Evolutionary conservation across 2,113 vertebrate genomes (phyloP), one percentile per base, ranked within the genome.

Genomic region (Isichthys henryi): DNA sequence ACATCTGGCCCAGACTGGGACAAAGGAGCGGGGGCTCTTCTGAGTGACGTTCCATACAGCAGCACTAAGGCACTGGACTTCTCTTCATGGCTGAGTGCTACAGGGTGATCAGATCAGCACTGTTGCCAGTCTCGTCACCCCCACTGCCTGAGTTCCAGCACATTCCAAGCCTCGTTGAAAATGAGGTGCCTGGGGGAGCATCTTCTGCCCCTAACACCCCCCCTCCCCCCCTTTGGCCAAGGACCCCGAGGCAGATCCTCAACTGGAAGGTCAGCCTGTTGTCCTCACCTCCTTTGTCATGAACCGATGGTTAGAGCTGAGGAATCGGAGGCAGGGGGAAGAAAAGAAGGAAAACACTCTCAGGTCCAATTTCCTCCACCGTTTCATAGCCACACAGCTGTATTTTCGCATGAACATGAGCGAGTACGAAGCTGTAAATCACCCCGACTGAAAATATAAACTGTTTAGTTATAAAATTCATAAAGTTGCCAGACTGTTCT

Each of bases 191-290:
- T 87, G 35, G 88, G 74, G 91, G 91, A n/a, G 17, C 45, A n/a
- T 48, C 45, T 84, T 23, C 45, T 46, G 91, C 89, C 94, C 94
- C 95, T 95, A 94, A 93, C 95, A 95, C 95, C 93, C 91, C 91
- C 95, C 95, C 19, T n/a, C 8, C 93, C 90, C 94, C 93, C 94
- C 94, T 92, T 93, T 93, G 92, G 92, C 92, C 93, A 93, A 92
- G 90, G 85, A 86, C 92, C 93, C 92, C 93, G 93, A 94, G 93
- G 93, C 93, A 90, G 93, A 91, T 92, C 90, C 91, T 91, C 91
- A 93, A 93, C 94, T 93, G 90, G 92, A 93, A 77, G 74, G 93
- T 88, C 86, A 92, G 91, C 10, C 89, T 90, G 90, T 91, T 87
- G 77, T 92, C 88, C 89, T 91, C 87, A 45, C 88, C 91, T 66